Base-by-base conservation (phyloP, 2,797 vertebrate genomes). In the Enteromius viviparus region DNA sequence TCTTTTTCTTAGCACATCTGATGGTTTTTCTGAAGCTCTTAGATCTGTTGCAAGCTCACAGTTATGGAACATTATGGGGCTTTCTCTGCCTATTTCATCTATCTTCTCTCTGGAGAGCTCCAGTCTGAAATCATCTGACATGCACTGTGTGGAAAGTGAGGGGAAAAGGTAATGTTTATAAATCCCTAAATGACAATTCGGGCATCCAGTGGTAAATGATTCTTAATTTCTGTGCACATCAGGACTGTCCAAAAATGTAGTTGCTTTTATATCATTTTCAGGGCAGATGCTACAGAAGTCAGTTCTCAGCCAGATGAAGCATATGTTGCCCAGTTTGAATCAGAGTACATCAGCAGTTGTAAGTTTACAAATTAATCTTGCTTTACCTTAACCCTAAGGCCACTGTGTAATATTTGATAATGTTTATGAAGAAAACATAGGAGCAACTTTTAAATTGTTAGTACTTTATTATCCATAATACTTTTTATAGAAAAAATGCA, bases 291-390 rank as follows among this genome's bases (percentile, higher is more conserved):
- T 42, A 40, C 2, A 32, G 83, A 90, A 47, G 90, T 89, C 15
- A 76, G 84, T 26, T 12, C 8, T 26, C 15, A 53, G 78, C 66
- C 1, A 40, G 78, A 21, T 9, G 86, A 84, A 76, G 19, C 55
- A 0, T 76, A 80, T 53, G 60, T 85, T 32, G 55, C 81, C 14
- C 76, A 87, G 9, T 93, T 93, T 89, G 76, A 91, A 80, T 94
- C 93, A 0, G 93, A 93, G 83, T 94, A 90, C 65, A 86, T 94
- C 80, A 26, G 88, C 14, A 75, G 85, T 32, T 92, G 94, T 95
- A 89, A 93, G 94, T 92, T 3, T n/a, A 60, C 14, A 70, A 29
- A 58, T 40, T 34, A 76, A 40, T 76, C n/a, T 76, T 58, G 47
- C 26, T 34, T 42, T 42, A 42, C 1, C 40, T 42, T 32, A 32